Evolutionary conservation across 2,797 vertebrate species (phyloP), one percentile per base, ranked within the genome.

Genomic region (Arremon aurantiirostris): DNA sequence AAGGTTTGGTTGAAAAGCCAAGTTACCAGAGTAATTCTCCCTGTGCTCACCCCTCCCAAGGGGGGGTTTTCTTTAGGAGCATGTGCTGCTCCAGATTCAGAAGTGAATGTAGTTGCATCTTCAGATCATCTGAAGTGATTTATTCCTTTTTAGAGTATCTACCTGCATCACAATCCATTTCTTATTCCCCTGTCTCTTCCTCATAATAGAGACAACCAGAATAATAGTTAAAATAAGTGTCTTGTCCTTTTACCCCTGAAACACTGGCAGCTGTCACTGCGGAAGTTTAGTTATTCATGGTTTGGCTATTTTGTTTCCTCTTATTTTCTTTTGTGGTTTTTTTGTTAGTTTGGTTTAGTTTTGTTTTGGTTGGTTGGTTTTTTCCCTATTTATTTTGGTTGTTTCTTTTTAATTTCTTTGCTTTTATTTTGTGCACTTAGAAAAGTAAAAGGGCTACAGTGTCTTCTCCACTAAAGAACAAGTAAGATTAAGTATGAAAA

Each of bases 11-110:
- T 2, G 6, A 73, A 86, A 44, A 90, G 83, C 52, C 83, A 93
- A 79, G 47, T 91, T 80, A 77, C 26, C n/a, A 77, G 53, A 85
- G 41, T 82, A 85, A 72, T 91, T 89, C 82, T 94, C 82, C 75
- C 89, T 77, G 84, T 87, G 82, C 56, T 94, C 63, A 59, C 35
- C n/a, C n/a, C n/a, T n/a, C n/a, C n/a, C n/a, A n/a, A 90, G 6
- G 1, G 0, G 6, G 20, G 9, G 22, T 53, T 55, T 75, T 26
- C 47, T 77, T 70, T 14, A 70, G 32, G 24, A 91, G 12, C 24
- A 56, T 1, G 4, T 18, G 4, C 23, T 89, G 35, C 52, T n/a
- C 15, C 42, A 77, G 21, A 70, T 69, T 82, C 49, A 80, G 27
- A 85, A 61, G 19, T 49, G 11, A 91, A 80, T 56, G 12, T 5